These are phyloP conservation scores for Teleogryllus occipitalis DNA, from an alignment of 1,140 invertebrate species.

Conservation along the genomic window DNA sequence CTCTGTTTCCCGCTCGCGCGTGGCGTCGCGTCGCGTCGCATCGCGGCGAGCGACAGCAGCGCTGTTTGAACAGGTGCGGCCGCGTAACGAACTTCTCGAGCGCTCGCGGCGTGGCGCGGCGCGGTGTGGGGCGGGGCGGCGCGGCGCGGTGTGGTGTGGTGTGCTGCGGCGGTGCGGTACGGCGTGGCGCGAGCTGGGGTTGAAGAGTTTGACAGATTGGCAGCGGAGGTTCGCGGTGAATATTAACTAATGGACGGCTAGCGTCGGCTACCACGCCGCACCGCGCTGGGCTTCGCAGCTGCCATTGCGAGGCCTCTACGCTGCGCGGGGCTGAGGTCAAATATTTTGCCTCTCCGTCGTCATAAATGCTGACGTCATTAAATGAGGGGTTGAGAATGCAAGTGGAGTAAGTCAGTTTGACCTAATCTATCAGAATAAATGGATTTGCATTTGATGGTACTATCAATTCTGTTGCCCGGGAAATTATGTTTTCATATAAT, in stretches of 20 bases:
- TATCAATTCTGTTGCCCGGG: too few species aligned
- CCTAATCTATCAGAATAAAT: too few species aligned
- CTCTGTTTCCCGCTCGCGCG: too few species aligned
- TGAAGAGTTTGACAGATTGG: neutral
- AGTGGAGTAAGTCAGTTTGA: too few species aligned
- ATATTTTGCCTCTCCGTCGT: neutral
- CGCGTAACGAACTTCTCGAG: neutral
- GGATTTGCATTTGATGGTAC: too few species aligned
- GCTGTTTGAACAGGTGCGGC: neutral
- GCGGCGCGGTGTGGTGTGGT: too few species aligned
- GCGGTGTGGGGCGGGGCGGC: too few species aligned
- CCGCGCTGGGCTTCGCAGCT: neutral
- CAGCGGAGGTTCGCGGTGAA: neutral
- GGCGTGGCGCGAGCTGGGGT: neutral
- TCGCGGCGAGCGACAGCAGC: neutral
- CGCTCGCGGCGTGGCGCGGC: neutral
- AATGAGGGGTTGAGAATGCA: too few species aligned
- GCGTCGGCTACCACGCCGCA: neutral
- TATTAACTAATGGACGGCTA: neutral
- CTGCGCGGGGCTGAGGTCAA: neutral
- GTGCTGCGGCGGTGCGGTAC: too few species aligned
- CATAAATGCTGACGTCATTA: too few species aligned
- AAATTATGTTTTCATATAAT: too few species aligned
- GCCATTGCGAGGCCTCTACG: neutral
- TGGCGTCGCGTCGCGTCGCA: too few species aligned